Base-by-base conservation (phyloP, 2,888 invertebrate species). In the Patella pellucida region DNA sequence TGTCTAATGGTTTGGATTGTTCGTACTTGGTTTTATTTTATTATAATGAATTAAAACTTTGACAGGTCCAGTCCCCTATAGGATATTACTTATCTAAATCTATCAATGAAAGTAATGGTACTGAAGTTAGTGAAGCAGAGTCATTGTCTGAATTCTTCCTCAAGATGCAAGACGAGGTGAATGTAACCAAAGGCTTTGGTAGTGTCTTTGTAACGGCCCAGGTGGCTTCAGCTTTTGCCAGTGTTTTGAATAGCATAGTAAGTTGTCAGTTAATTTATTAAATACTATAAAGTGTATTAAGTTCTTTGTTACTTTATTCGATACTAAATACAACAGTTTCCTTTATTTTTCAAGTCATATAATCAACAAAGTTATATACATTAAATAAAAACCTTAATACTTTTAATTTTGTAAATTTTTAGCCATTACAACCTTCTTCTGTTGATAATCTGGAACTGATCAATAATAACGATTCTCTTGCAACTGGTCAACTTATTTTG, bases 51-150 rank as follows among this genome's bases (percentile, higher is more conserved):
- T 41, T 41, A 41, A 41, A 41, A 41, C 41, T 41, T 41, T 41
- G 9, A 23, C 23, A 62, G 62, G 62, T 62, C 11, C 62, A 62
- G 23, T 7, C 62, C 19, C 62, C 62, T 23, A 23, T 62, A 62
- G 62, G 23, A 23, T 62, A 62, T 62, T 62, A 62, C 15, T 62
- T 62, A 62, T 62, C 62, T 23, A 62, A 62, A 23, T 19, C 62
- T 23, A 62, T 19, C 9, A 62, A 62, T 14, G 62, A 62, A 62
- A 62, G 19, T 12, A 62, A 62, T 62, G 23, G 62, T 12, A 62
- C 62, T 12, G 62, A 62, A 23, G 23, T 62, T 62, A 62, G 19
- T 11, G 23, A 19, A 62, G 62, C 19, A 23, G 62, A 62, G 14
- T 23, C 23, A 23, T 14, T 62, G 23, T 19, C 19, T 19, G 62